Evolutionary conservation across 1,140 invertebrate genomes (phyloP), one percentile per base, ranked within the genome.

Genomic region (Temnothorax longispinosus): DNA sequence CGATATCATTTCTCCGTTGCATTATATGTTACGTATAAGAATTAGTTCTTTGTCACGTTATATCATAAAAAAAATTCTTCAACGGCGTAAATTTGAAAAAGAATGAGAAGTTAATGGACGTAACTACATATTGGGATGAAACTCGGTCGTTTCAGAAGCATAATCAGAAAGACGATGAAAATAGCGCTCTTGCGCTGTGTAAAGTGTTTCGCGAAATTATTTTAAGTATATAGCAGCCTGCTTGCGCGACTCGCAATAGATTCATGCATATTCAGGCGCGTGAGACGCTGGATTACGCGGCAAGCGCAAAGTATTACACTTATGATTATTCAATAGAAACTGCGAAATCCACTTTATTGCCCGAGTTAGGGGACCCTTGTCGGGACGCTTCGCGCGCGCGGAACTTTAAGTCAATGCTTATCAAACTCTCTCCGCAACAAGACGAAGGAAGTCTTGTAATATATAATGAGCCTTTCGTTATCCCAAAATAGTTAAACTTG

Each of bases 231-330:
- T 27, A 90, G 88, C 85, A 80, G 44, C 80, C 60, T 47, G 88
- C 65, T 90, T 72, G 88, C 81, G 56, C 86, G 58, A 74, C 71
- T 85, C 54, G 87, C 47, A 87, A 77, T 58, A 72, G 69, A 78
- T 90, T 90, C 89, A 90, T 90, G 77, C 89, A 90, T 90, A 90
- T 90, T 90, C 89, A 90, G 65, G 27, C 21, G 65, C 10, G 58
- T 54, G 77, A 65, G 62, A 77, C 3, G 71, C 62, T 44, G 88
- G 88, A 90, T 90, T 89, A 90, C 52, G 58, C 72, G 62, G 47
- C 32, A 56, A 86, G 44, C 56, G 71, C 15, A 64, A 87, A 90
- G 88, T 87, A 88, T 89, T 72, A 65, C 85, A 75, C 69, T 87
- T 71, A 88, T 84, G 85, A 90, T 89, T 90, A 84, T 89, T 87